Evolutionary conservation across 2,797 vertebrate genomes (phyloP), one percentile per base, ranked within the genome.

Genomic region (Hafferia zeledoni): DNA sequence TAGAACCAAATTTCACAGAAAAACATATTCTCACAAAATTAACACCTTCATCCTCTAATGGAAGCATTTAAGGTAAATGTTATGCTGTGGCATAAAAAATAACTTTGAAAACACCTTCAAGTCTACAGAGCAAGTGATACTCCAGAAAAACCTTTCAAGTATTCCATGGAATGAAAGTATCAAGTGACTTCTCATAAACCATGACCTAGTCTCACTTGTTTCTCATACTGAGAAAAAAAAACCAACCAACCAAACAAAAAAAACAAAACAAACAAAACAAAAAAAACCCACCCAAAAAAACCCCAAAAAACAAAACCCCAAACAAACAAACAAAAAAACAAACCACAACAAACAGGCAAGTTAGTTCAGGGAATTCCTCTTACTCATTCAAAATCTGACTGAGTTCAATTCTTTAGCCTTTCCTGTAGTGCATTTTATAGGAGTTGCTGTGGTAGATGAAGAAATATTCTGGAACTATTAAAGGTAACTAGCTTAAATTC

Each of bases 111-210:
- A 82, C 67, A 70, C 16, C 41, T 68, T 81, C 70, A 90, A 57
- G 77, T 12, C 19, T 46, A 64, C 33, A 64, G 65, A 69, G 83
- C 50, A 90, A 92, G 47, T 0, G 15, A 92, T 84, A 95, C 71
- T 64, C 63, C 9, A 7, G 49, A 24, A 84, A 96, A 92, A 68
- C 53, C 50, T 89, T 74, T 81, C 11, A 86, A 94, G 74, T 33
- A 70, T 90, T 92, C 80, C 47, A 35, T 28, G 77, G 74, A 86
- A 87, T 71, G 19, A 85, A 76, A 93, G 90, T 90, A 95, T 94
- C 89, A 61, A 78, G 63, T 94, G 75, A 80, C 89, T 89, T 50
- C 86, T 94, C 31, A 3, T 86, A 95, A 94, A 87, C 39, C 60
- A 91, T 88, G 70, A 87, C 46, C 64, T 84, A 82, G 68, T 13